Evolutionary conservation across 2,888 invertebrate species (phyloP).

Genomic region (Choristoneura rosaceana): DNA sequence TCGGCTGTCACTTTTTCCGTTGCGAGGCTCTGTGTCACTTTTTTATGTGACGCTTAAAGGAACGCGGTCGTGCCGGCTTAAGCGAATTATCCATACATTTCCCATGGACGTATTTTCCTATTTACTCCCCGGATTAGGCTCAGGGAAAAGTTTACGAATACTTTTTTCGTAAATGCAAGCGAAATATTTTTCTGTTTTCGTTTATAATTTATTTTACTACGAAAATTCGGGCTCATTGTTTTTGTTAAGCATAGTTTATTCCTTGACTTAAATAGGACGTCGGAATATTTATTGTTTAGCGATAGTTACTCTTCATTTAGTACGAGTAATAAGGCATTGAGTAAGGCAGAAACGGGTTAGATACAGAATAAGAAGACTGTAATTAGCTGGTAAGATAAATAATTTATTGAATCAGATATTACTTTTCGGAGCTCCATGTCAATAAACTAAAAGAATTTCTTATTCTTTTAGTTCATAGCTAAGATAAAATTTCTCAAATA

Average conservation of each 20-base stretch:
- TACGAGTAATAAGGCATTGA: too few relatives aligned
- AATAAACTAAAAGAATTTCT: too few relatives aligned
- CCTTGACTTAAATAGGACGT: background rate
- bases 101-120: constrained; percentile 4
- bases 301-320: too few relatives aligned
- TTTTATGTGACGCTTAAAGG: constrained; percentile 6
- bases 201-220: background rate
- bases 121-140: background rate
- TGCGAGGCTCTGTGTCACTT: background rate
- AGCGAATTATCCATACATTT: constrained; percentile 7
- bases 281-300: background rate
- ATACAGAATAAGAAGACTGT: too few relatives aligned
- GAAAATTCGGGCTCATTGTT: background rate
- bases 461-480: too few relatives aligned
- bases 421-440: too few relatives aligned
- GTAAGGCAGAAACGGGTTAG: too few relatives aligned
- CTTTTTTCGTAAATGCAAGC: background rate
- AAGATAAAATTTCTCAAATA: too few relatives aligned
- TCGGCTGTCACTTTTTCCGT: background rate
- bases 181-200: background rate
- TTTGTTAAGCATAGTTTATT: background rate
- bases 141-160: background rate
- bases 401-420: too few relatives aligned
- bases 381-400: too few relatives aligned
- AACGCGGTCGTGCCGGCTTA: constrained; percentile 1